Base-by-base conservation (phyloP, 2,888 invertebrate genomes). In the Graphium colonna region DNA sequence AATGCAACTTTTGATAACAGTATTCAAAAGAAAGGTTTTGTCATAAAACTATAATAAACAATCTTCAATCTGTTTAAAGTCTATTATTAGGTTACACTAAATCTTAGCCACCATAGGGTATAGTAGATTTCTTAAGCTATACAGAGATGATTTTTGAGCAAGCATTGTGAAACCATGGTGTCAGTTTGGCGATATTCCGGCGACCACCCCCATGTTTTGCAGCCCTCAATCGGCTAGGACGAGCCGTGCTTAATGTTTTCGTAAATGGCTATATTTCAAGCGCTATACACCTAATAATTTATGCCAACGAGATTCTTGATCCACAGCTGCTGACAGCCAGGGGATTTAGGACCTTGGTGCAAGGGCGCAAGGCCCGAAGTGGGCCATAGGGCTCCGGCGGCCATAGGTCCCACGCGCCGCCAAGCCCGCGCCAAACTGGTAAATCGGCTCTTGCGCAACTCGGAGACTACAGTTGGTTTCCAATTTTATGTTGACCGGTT, bases 401-500 rank as follows among this genome's bases (percentile, higher is more conserved):
- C 75, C 81, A 77, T 74, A 78, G 84, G 77, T 80, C 86, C 85
- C 87, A 85, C 84, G 84, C 82, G 75, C 67, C 68, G 56, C 48
- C 52, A 55, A 60, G 62, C 64, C 63, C 73, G 82, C 78, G 80
- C 77, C 75, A 78, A 85, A 83, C 86, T 78, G 82, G 87, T 82
- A 77, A 74, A 70, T 72, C 82, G 71, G 68, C 79, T 78, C 78
- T 88, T 87, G 86, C 85, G 87, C 89, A 89, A 89, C 83, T 63
- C 69, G 68, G 73, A 79, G 73, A 81, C 85, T 80, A 86, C 85
- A 84, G 79, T 86, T 82, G 85, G 88, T 88, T 88, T 88, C 86
- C 88, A 88, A 89, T 87, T 88, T 89, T 88, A 88, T 87, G 88
- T 89, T 88, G 87, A 89, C 88, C 88, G 88, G 88, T 89, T 88